Conservation (phyloP, 1,140 invertebrate species). For the Argopecten irradians region DNA sequence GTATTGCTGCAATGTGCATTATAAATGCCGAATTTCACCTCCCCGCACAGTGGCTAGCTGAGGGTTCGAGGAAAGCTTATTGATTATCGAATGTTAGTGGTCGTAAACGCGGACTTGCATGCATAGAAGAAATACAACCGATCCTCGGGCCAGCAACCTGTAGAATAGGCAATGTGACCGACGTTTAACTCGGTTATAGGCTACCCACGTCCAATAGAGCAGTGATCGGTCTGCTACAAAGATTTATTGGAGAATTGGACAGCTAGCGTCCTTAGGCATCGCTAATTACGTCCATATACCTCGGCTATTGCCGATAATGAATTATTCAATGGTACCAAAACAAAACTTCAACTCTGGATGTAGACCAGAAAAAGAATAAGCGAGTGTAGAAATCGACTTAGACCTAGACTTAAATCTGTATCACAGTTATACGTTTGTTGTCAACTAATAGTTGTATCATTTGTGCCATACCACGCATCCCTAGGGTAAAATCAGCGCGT, state of each 20-base stretch:
- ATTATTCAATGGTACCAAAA: constrained; percentile 17
- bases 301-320: not conserved
- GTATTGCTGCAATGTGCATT: not conserved
- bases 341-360: not conserved
- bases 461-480: not conserved
- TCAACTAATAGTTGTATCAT: not conserved
- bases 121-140: not conserved
- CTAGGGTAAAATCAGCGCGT: not conserved
- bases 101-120: not conserved
- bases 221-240: not conserved
- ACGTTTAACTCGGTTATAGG: not conserved
- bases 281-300: not conserved
- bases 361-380: not conserved
- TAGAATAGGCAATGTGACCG: not conserved
- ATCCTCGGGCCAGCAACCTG: not conserved
- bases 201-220: not conserved
- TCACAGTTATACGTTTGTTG: not conserved
- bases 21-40: not conserved
- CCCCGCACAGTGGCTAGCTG: not conserved
- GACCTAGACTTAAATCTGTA: not conserved
- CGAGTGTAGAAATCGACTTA: not conserved
- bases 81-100: not conserved
- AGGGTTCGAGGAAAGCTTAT: not conserved
- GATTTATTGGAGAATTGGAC: not conserved
- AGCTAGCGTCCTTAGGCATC: not conserved